Conservation (phyloP, 2,113 vertebrate species). For the Hyperopisus bebe region DNA sequence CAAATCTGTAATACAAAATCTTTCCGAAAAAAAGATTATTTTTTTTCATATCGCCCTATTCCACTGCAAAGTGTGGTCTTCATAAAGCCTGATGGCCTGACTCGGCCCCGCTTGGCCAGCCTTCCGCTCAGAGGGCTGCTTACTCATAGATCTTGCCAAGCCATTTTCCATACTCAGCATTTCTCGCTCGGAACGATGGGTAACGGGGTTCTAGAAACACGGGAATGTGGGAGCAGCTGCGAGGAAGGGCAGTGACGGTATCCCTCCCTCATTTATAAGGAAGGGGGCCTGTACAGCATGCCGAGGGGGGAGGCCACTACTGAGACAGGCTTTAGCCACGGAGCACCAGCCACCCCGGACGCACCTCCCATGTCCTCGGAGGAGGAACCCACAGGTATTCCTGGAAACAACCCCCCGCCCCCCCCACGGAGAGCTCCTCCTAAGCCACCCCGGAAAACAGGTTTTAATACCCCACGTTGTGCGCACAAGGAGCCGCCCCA, state of each 20-base stretch:
- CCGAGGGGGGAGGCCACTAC: not conserved
- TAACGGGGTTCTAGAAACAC: not conserved
- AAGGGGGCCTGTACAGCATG: not conserved
- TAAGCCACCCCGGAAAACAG: not conserved
- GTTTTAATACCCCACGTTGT: not conserved
- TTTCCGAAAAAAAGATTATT: not conserved
- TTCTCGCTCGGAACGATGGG: not conserved
- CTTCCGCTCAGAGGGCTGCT: not conserved
- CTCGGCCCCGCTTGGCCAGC: not conserved
- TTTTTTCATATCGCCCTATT: not conserved
- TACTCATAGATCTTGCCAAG: not conserved
- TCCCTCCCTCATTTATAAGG: not conserved
- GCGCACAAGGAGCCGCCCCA: not conserved
- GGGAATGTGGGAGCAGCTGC: not conserved
- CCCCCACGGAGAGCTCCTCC: not conserved
- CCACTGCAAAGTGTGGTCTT: not conserved
- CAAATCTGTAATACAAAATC: slow-evolving; percentile 5
- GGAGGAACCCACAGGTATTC: not conserved
- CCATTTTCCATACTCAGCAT: not conserved
- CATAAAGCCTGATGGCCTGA: too few species aligned
- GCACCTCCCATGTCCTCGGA: not conserved
- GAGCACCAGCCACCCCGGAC: not conserved
- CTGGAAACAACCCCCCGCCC: not conserved
- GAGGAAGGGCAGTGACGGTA: not conserved
- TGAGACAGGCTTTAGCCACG: not conserved